These are phyloP conservation scores for Achlya flavicornis DNA, from an alignment of 2,888 invertebrate genomes.

Conservation along the genomic window DNA sequence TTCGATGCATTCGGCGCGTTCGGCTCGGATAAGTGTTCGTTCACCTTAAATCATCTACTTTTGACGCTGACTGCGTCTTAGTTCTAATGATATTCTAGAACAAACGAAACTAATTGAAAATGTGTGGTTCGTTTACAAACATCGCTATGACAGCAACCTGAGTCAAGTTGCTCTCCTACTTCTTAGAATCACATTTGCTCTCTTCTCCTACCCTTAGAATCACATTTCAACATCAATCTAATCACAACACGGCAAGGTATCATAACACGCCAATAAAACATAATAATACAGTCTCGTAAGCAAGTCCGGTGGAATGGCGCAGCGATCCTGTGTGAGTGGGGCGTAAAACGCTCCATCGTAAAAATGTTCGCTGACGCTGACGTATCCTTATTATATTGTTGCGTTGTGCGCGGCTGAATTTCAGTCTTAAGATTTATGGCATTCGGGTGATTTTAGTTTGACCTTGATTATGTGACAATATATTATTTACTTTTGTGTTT, in stretches of 20 bases:
- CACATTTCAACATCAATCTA: background rate
- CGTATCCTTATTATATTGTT: background rate
- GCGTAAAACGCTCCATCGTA: background rate
- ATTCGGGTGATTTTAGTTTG: too few relatives aligned
- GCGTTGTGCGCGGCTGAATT: background rate
- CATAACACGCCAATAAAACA: constrained; percentile 9
- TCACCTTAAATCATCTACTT: too few relatives aligned
- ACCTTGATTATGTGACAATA: too few relatives aligned
- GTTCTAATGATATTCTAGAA: too few relatives aligned
- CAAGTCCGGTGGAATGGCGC: constrained; percentile 7
- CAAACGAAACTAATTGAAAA: too few relatives aligned
- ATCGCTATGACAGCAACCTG: too few relatives aligned
- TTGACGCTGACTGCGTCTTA: too few relatives aligned
- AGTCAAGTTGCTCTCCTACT: background rate
- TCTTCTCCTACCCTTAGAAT: background rate
- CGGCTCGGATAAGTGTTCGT: too few relatives aligned
- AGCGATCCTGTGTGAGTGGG: constrained; percentile 2
- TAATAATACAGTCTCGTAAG: constrained; percentile 18
- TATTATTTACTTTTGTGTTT: too few relatives aligned
- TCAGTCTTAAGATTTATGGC: too few relatives aligned
- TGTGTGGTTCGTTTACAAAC: too few relatives aligned
- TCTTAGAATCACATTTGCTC: background rate
- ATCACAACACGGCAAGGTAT: background rate
- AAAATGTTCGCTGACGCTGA: constrained; percentile 10
- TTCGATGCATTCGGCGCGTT: too few relatives aligned